Percentiles rank a stretch among this genome's conserved stretches.
These are phyloP conservation scores for Hetaerina titia DNA, from an alignment of 2,888 invertebrate species.

Conservation along the genomic window DNA sequence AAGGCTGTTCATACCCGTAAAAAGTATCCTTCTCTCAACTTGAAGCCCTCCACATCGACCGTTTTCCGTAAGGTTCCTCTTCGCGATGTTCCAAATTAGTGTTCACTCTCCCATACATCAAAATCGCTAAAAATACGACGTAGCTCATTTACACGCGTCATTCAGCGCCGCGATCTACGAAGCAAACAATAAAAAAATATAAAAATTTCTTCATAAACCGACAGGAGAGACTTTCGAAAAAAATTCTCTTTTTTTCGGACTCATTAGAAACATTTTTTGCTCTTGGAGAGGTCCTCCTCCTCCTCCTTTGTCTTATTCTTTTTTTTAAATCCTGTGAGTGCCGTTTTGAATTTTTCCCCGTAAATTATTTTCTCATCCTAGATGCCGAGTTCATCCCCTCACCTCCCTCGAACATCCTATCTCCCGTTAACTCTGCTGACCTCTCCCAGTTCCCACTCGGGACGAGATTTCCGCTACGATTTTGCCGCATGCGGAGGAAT, in stretches of 20 bases:
- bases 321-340: too few species aligned
- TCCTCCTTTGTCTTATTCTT: too few species aligned
- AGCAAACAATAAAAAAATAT: background rate
- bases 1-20: background rate
- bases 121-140: background rate
- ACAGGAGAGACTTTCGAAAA: background rate
- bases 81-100: background rate
- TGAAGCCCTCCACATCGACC: background rate
- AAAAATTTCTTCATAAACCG: background rate
- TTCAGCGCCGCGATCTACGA: background rate
- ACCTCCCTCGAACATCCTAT: background rate
- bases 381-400: background rate
- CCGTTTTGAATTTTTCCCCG: background rate
- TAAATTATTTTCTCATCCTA: background rate
- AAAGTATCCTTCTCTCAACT: background rate
- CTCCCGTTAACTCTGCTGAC: background rate
- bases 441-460: background rate
- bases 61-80: background rate
- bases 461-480: background rate
- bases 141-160: background rate
- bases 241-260: too few species aligned
- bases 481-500: slow-evolving; percentile 23
- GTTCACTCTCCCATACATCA: background rate
- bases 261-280: too few species aligned
- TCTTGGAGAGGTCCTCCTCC: too few species aligned